phyloP scores from a whole-genome alignment of 2,113 vertebrate genomes.

The Corythornis vintsioides region DNA sequence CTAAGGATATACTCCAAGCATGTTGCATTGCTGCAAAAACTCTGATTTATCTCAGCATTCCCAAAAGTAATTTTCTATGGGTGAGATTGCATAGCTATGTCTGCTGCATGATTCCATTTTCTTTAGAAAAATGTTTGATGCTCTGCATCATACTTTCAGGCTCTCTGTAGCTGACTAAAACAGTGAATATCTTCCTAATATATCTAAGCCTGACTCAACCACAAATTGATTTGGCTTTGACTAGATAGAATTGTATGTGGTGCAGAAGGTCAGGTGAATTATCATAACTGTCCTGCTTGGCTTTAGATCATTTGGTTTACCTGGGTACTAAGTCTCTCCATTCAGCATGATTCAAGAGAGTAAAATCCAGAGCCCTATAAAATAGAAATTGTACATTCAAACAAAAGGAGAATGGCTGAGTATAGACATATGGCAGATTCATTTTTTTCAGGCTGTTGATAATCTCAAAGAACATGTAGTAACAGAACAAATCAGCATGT shows the following conservation, averaged over 20 bases:
- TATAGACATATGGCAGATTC: constrained; percentile 59
- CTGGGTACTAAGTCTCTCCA: background rate
- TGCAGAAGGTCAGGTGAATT: background rate
- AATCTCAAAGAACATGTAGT: constrained; percentile 70
- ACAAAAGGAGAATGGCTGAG: constrained; percentile 13
- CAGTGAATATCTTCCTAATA: background rate
- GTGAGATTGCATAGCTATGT: background rate
- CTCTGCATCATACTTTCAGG: background rate
- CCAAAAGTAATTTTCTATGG: background rate
- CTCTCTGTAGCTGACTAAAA: background rate
- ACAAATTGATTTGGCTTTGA: background rate
- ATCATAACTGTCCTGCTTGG: background rate
- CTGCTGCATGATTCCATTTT: background rate
- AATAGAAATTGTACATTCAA: constrained; percentile 27
- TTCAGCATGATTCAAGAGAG: constrained; percentile 11
- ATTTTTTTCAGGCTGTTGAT: constrained; percentile 43
- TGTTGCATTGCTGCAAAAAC: background rate
- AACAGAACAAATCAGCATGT: constrained; percentile 57
- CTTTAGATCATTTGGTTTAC: background rate
- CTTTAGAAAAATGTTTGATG: background rate
- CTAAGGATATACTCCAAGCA: background rate
- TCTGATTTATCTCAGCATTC: background rate
- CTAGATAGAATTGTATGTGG: background rate
- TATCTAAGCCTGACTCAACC: background rate
- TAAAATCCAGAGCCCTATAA: constrained; percentile 9